A percentile compares a stretch with the other conserved stretches of the same genome.
These are phyloP conservation scores for Calidris pygmaea DNA, from an alignment of 2,113 vertebrate species.

Conservation along the genomic window DNA sequence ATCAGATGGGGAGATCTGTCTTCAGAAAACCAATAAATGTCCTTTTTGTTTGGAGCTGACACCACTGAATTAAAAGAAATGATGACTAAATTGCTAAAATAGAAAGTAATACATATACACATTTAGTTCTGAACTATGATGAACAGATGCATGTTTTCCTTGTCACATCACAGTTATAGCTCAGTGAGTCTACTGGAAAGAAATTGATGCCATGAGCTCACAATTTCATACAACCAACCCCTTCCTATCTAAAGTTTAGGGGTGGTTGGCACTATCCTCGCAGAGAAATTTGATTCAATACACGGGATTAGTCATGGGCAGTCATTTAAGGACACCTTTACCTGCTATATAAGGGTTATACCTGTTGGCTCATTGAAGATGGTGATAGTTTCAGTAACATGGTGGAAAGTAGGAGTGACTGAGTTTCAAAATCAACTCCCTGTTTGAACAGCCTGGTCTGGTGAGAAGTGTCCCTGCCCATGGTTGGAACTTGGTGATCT, in stretches of 20 bases:
- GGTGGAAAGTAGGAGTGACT: neutral
- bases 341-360: neutral
- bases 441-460: neutral
- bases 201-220: neutral
- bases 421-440: neutral
- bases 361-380: neutral
- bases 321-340: neutral
- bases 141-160: neutral
- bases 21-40: neutral
- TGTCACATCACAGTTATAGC: neutral
- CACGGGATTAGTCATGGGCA: neutral
- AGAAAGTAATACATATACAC: neutral
- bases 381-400: neutral
- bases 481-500: no score
- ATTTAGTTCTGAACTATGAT: neutral
- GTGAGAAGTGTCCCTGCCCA: no score
- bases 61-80: neutral
- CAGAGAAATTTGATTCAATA: neutral
- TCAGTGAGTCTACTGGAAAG: neutral
- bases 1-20: neutral
- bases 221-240: neutral
- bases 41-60: neutral
- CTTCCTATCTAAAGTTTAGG: neutral
- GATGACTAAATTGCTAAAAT: neutral
- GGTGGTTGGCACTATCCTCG: neutral